Evolutionary conservation across 2,888 invertebrate genomes (phyloP).

Genomic region (Lysandra bellargus): DNA sequence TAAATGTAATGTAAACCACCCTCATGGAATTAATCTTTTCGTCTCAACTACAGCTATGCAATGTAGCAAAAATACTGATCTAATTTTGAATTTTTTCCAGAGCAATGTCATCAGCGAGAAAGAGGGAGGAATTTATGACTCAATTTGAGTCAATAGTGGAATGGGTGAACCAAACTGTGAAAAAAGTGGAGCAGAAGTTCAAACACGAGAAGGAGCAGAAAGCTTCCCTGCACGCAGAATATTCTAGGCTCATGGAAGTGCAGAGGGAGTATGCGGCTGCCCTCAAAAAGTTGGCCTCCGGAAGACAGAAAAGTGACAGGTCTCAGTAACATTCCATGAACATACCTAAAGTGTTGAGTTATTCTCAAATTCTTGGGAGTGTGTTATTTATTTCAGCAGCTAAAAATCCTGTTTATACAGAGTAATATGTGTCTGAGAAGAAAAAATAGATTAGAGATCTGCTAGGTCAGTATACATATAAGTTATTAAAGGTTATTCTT

Average conservation of each 20-base stretch:
- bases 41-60: no score
- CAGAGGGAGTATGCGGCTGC: slow-evolving; percentile 73
- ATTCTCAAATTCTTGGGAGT: no score
- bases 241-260: slow-evolving; percentile 67
- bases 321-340: neutral
- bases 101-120: slow-evolving; percentile 89
- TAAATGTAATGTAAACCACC: no score
- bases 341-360: neutral
- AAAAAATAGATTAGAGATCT: neutral
- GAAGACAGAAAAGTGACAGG: slow-evolving; percentile 51
- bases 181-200: slow-evolving; percentile 84
- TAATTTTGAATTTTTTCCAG: slow-evolving; percentile 59
- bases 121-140: slow-evolving; percentile 93
- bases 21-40: no score
- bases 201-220: slow-evolving; percentile 65
- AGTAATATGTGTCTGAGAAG: neutral
- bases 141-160: slow-evolving; percentile 95
- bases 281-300: slow-evolving; percentile 64
- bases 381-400: no score
- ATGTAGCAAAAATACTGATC: no score
- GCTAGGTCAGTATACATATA: neutral
- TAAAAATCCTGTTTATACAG: no score
- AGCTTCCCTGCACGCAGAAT: slow-evolving; percentile 60
- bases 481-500: no score
- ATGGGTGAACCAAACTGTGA: slow-evolving; percentile 92